phyloP scores from a whole-genome alignment of 2,888 invertebrate genomes.

The Apoda limacodes region DNA sequence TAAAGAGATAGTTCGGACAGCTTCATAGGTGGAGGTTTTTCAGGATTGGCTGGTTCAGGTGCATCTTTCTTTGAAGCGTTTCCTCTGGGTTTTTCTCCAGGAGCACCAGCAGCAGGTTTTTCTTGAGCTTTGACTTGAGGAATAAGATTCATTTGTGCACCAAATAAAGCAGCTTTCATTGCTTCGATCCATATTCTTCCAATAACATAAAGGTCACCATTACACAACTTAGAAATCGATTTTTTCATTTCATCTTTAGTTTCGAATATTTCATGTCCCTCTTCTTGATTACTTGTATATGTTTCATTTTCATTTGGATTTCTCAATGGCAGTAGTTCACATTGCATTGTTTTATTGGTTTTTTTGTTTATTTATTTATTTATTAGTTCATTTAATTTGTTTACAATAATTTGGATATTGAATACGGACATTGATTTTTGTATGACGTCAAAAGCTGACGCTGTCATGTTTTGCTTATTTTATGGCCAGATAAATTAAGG shows the following conservation, averaged over 20 bases:
- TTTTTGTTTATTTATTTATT: background rate
- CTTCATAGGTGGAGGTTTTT: slow-evolving; percentile 40
- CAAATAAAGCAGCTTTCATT: slow-evolving; percentile 28
- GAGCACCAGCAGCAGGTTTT: background rate
- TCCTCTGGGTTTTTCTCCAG: background rate
- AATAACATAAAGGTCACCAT: slow-evolving; percentile 32
- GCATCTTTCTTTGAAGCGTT: slow-evolving; percentile 24
- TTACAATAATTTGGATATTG: background rate
- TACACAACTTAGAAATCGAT: slow-evolving; percentile 19
- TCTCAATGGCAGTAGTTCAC: background rate
- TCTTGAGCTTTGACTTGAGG: slow-evolving; percentile 34
- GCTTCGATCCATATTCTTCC: slow-evolving; percentile 36
- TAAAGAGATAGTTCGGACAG: slow-evolving; percentile 43
- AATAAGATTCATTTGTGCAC: slow-evolving; percentile 27
- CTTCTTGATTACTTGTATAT: too few relatives aligned
- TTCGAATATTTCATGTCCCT: slow-evolving; percentile 19
- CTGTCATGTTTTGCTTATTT: too few relatives aligned
- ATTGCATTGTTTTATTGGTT: slow-evolving; percentile 1
- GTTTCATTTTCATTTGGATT: background rate
- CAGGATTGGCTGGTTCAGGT: slow-evolving; percentile 24
- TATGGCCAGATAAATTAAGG: too few relatives aligned
- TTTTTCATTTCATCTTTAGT: slow-evolving; percentile 20
- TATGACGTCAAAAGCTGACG: too few relatives aligned
- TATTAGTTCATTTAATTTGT: too few relatives aligned
- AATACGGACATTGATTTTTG: too few relatives aligned